Evolutionary conservation across 2,113 vertebrate species (phyloP).

Genomic region (Antigone vipio): DNA sequence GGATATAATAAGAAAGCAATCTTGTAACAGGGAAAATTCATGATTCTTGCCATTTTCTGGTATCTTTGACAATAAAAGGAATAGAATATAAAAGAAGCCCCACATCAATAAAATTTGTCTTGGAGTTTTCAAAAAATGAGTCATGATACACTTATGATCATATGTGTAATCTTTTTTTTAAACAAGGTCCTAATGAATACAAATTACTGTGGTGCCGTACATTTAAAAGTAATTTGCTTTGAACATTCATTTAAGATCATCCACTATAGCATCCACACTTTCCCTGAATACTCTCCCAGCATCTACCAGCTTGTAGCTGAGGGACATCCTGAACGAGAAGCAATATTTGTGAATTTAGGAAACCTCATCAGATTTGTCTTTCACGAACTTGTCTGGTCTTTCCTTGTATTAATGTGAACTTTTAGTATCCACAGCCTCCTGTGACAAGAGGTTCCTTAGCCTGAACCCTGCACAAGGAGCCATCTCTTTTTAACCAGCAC

Average conservation of each 20-base stretch:
- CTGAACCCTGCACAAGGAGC: not conserved
- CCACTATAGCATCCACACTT: not conserved
- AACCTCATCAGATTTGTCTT: not conserved
- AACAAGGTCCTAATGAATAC: not conserved
- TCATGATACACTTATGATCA: not conserved
- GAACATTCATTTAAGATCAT: not conserved
- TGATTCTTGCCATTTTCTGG: not conserved
- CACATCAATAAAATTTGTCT: not conserved
- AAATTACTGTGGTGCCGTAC: not conserved
- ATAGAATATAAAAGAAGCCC: not conserved
- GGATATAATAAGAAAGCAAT: not conserved
- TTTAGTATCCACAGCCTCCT: not conserved
- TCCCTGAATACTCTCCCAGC: not conserved
- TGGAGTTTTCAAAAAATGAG: not conserved
- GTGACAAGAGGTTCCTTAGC: not conserved
- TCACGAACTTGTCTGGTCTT: not conserved
- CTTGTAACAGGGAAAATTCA: not conserved
- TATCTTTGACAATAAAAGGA: not conserved
- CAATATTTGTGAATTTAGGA: not conserved
- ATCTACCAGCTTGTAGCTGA: not conserved
- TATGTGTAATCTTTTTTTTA: not conserved
- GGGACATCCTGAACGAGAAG: not conserved
- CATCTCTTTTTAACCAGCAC: not conserved
- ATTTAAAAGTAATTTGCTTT: not conserved
- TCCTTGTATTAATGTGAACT: not conserved